phyloP scores from a whole-genome alignment of 2,797 vertebrate genomes.

The Notoglanidium macrostoma region DNA sequence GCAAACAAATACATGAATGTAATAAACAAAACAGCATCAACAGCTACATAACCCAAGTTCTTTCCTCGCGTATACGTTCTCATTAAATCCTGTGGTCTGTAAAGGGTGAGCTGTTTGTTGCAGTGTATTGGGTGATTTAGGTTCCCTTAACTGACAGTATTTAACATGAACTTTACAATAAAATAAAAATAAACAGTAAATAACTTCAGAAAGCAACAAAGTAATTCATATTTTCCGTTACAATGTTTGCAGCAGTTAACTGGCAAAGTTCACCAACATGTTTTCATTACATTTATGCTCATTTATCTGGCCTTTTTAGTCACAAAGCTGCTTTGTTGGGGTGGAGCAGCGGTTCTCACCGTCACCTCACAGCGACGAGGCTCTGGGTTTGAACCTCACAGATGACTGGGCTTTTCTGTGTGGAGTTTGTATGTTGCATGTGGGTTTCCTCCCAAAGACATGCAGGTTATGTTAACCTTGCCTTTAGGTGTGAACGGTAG shows the following conservation, averaged over 20 bases:
- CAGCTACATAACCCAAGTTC: not conserved
- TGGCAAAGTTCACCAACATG: not conserved
- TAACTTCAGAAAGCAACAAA: not conserved
- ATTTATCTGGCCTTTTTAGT: not conserved
- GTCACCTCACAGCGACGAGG: too few species aligned
- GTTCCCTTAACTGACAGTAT: not conserved
- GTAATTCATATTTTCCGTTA: not conserved
- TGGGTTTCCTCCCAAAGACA: too few species aligned
- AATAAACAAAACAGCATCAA: not conserved
- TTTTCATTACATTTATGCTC: not conserved
- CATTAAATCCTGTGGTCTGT: not conserved
- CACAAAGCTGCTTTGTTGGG: too few species aligned
- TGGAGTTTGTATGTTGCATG: too few species aligned
- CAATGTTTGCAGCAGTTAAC: not conserved
- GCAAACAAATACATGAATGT: not conserved
- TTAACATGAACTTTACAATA: too few species aligned
- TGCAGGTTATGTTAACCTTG: too few species aligned
- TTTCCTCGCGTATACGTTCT: not conserved
- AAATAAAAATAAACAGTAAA: not conserved
- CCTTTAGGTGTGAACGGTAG: too few species aligned
- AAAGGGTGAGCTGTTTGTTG: not conserved
- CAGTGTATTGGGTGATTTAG: not conserved
- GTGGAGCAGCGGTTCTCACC: too few species aligned
- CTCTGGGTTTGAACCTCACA: too few species aligned
- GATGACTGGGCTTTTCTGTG: too few species aligned